A percentile compares a stretch with the other conserved stretches of the same genome.
Evolutionary conservation across 2,888 invertebrate species (phyloP).

Genomic region (Ormyrus thymus): DNA sequence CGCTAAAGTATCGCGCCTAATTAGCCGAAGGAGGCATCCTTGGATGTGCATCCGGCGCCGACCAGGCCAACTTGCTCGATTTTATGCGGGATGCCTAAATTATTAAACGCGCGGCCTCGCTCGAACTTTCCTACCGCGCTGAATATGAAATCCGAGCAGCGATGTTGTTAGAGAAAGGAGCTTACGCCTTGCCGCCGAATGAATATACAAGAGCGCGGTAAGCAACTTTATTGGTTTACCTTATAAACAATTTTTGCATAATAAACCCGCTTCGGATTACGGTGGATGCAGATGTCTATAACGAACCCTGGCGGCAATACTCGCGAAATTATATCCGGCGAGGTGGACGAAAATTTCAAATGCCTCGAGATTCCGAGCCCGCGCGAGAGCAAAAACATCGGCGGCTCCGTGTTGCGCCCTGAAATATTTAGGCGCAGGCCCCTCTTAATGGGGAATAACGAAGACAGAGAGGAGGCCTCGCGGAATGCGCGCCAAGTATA

Average conservation of each 20-base stretch:
- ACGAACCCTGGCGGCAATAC: no score
- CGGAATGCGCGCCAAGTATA: slow-evolving; percentile 49
- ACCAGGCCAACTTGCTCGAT: slow-evolving; percentile 35
- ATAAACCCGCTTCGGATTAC: no score
- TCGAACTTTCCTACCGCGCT: slow-evolving; percentile 13
- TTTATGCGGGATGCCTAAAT: slow-evolving; percentile 41
- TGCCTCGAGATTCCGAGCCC: no score
- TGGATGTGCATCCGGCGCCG: slow-evolving; percentile 33
- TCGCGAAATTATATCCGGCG: no score
- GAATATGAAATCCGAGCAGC: slow-evolving; percentile 34
- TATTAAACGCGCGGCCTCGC: slow-evolving; percentile 25
- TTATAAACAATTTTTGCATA: no score
- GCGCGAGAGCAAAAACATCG: no score
- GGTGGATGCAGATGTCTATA: no score
- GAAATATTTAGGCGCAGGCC: slow-evolving; percentile 61
- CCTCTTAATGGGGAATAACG: slow-evolving; percentile 65
- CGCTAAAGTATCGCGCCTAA: slow-evolving; percentile 61
- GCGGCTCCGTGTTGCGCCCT: slow-evolving; percentile 37
- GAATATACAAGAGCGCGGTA: no score
- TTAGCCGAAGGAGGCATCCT: slow-evolving; percentile 49
- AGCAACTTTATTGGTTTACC: no score
- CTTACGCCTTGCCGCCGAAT: no score
- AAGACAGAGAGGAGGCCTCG: slow-evolving; percentile 62
- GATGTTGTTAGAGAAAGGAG: slow-evolving; percentile 18
- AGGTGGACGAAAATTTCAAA: no score